Evolutionary conservation across 2,113 vertebrate species (phyloP), one percentile per base, ranked within the genome.

Genomic region (Scalopus aquaticus): DNA sequence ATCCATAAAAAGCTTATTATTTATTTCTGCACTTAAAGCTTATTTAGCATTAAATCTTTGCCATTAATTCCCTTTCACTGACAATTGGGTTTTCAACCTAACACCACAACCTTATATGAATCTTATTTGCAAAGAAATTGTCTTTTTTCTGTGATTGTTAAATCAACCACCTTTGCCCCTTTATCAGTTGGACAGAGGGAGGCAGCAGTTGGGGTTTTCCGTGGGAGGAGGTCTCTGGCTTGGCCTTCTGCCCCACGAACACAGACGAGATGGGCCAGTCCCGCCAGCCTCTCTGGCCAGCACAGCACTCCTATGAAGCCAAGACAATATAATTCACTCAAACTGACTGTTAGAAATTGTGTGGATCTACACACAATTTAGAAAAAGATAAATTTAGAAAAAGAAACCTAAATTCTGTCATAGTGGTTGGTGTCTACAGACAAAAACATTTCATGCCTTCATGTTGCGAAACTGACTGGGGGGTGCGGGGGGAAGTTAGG

Each of bases 1-100:
- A 95, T 80, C 73, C 85, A 37, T 58, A 77, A 64, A 91, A 84
- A 74, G 81, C 12, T 49, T 65, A 62, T 16, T 22, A 39, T 54
- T 74, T n/a, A 58, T 78, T 81, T 77, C 77, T 92, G 24, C 73
- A 54, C 42, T 67, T 90, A 62, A 35, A 87, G 39, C 70, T 95
- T 92, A 87, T 54, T 95, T 80, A 76, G 69, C 65, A 87, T 67
- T 54, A 82, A 83, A 22, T 9, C 42, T 79, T 89, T 90, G 79
- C 16, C 32, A 44, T 67, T 85, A 64, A 56, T 90, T 96, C 35
- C 58, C 22, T 93, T 76, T 77, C 64, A 77, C 32, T 85, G 46
- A 94, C 90, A 86, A 74, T 9, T 73, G 15, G 11, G 37, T 72
- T 90, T 94, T 89, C 58, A 54, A 44, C 74, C 64, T 42, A 37